A percentile compares a stretch with the other conserved stretches of the same genome.
These are phyloP conservation scores for Melanostigma gelatinosum DNA, from an alignment of 2,113 vertebrate species.

Conservation along the genomic window DNA sequence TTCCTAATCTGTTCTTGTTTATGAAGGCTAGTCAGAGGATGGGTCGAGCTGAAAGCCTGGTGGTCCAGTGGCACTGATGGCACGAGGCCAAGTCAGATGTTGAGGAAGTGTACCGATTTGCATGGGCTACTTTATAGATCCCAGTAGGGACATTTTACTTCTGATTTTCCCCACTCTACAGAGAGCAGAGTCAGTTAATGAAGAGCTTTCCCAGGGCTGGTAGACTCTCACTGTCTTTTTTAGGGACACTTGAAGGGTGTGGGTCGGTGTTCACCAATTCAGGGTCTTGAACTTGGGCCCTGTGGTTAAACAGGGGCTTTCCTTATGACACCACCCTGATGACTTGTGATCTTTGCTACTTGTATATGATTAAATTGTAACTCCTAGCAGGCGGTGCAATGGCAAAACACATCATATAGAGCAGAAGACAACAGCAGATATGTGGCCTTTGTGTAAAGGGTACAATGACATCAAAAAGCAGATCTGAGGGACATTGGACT, in stretches of 20 bases:
- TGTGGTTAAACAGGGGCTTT: slow-evolving; percentile 52
- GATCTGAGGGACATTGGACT: not conserved
- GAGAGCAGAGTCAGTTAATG: slow-evolving; percentile 48
- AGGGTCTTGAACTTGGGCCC: slow-evolving; percentile 16
- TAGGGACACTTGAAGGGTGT: slow-evolving; percentile 27
- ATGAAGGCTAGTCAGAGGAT: not conserved
- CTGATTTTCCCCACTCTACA: slow-evolving; percentile 45
- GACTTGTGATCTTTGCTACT: slow-evolving; percentile 27
- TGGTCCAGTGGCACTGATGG: slow-evolving; percentile 49
- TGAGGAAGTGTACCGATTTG: slow-evolving; percentile 66
- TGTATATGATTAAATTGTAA: slow-evolving; percentile 24
- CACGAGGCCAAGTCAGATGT: slow-evolving; percentile 36
- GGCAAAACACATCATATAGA: slow-evolving; percentile 7
- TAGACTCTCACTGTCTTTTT: slow-evolving; percentile 44
- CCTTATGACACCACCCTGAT: slow-evolving; percentile 29
- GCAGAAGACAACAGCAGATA: not conserved
- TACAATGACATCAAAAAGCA: slow-evolving; percentile 5
- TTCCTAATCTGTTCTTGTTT: not conserved
- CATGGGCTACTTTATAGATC: slow-evolving; percentile 67
- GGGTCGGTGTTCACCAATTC: slow-evolving; percentile 40
- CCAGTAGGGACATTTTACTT: slow-evolving; percentile 58
- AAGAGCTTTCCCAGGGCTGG: slow-evolving; percentile 51
- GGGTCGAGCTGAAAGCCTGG: slow-evolving; percentile 17
- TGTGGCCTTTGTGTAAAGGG: not conserved
- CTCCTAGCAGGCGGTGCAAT: not conserved